Evolutionary conservation across 2,797 vertebrate species (phyloP), one percentile per base, ranked within the genome.

Genomic region (Clamator glandarius): DNA sequence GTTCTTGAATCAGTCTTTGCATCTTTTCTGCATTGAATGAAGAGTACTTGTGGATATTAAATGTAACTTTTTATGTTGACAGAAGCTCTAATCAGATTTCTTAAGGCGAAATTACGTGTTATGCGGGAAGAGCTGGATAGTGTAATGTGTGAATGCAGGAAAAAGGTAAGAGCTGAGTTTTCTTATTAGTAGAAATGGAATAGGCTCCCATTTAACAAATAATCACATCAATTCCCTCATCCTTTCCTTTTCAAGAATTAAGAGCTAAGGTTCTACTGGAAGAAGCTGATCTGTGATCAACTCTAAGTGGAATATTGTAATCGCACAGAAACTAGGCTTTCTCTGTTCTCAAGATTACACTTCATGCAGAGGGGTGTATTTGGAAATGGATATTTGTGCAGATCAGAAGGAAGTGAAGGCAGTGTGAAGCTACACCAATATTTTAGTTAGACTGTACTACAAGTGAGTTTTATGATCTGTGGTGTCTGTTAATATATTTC

Each of bases 51-150:
- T 89, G 84, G 46, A 42, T 72, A 79, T 48, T 96, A 88, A 92
- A 69, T 93, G 15, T 36, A 75, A 92, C 44, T 57, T 80, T 93
- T 87, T 96, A 63, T 84, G 58, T 97, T 94, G 80, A 88, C 98
- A 98, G 99, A 99, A 91, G 98, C 98, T 93, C 98, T 99, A 90
- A 98, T 98, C 80, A 98, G 98, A 87, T 98, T 99, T 97, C 96
- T 99, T 75, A 99, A 99, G 96, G 99, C 99, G 93, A 99, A 99
- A 95, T 96, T 99, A 64, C 98, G 94, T 82, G 98, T 99, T 87
- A 98, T 97, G 84, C 98, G 99, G 87, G 99, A 99, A 73, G 99
- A 99, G 92, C 87, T 99, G 95, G 98, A 98, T 96, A 98, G 96
- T 35, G 67, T 98, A 51, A 96, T 98, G 18, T 94, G 96, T 96